Evolutionary conservation across 2,888 invertebrate species (phyloP).

Genomic region (Ennomos erosarius): DNA sequence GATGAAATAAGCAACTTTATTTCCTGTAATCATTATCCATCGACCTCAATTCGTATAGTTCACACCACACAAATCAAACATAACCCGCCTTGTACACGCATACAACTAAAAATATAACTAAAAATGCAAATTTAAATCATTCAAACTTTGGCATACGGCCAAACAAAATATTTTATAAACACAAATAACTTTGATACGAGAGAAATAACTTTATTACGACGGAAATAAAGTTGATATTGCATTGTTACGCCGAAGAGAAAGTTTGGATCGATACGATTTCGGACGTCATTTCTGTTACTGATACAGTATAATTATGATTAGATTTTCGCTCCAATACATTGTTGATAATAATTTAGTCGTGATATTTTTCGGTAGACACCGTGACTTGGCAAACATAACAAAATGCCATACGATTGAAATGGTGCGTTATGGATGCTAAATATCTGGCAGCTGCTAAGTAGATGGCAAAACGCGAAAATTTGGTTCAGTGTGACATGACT

Average conservation of each 20-base stretch:
- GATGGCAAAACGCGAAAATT: too few species aligned
- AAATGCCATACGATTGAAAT: too few species aligned
- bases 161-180: not conserved
- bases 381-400: not conserved
- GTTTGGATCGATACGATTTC: conserved; percentile 9
- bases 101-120: conserved; percentile 12
- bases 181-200: not conserved
- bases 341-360: too few species aligned
- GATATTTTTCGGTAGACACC: too few species aligned
- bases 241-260: conserved; percentile 16
- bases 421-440: too few species aligned
- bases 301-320: conserved; percentile 5
- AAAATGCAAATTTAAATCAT: conserved; percentile 24
- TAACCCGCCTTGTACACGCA: conserved; percentile 3
- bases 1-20: not conserved
- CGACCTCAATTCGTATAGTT: not conserved
- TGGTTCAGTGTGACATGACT: too few species aligned
- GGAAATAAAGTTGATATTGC: conserved; percentile 17
- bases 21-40: not conserved
- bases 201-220: not conserved
- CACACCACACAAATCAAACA: conserved; percentile 3
- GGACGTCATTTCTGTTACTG: conserved; percentile 10
- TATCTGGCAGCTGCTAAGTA: too few species aligned
- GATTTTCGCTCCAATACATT: not conserved
- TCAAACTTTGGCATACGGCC: conserved; percentile 10